Base-by-base conservation (phyloP, 2,113 vertebrate species). In the Hystrix cristata region DNA sequence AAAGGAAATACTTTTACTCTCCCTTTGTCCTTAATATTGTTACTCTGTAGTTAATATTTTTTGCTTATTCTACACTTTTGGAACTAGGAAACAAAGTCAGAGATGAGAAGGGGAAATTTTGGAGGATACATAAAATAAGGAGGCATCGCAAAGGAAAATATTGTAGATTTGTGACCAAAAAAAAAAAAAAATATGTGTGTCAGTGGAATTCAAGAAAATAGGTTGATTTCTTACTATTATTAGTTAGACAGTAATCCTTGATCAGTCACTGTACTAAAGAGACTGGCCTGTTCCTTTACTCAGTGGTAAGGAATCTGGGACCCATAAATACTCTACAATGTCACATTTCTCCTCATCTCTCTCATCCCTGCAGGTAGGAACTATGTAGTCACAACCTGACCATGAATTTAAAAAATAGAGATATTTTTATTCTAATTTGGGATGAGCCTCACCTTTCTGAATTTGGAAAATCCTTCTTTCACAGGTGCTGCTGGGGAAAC, bases 221-320 rank as follows among this genome's bases (percentile, higher is more conserved):
- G 9, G 0, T 16, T 31, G 23, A 83, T 57, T 1, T 3, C 29
- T 93, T 76, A n/a, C 25, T 34, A 4, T 18, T 57, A 85, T 69
- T 83, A 93, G 79, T 13, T 9, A 4, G 6, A 38, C 0, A 6
- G 4, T 57, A 38, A 48, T 65, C 71, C 21, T 3, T 59, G 13
- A 79, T 91, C 4, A 83, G 29, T 31, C 34, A 64, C 86, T 94
- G 90, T 86, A 64, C 29, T 81, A 27, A 89, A 62, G 57, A 85
- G 15, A 14, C 23, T 15, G 21, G 2, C 38, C 15, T 62, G 34
- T n/a, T 13, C 14, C 72, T 78, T 62, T 81, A 16, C 76, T 94
- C 59, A 38, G 16, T 69, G 51, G 74, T 13, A 48, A 60, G 34
- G 21, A 3, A 53, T 1, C 10, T 25, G 43, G 65, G 5, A 53